A percentile compares a stretch with the other conserved stretches of the same genome.
These are phyloP conservation scores for Platanista minor DNA, from an alignment of 2,113 vertebrate species.

Conservation along the genomic window DNA sequence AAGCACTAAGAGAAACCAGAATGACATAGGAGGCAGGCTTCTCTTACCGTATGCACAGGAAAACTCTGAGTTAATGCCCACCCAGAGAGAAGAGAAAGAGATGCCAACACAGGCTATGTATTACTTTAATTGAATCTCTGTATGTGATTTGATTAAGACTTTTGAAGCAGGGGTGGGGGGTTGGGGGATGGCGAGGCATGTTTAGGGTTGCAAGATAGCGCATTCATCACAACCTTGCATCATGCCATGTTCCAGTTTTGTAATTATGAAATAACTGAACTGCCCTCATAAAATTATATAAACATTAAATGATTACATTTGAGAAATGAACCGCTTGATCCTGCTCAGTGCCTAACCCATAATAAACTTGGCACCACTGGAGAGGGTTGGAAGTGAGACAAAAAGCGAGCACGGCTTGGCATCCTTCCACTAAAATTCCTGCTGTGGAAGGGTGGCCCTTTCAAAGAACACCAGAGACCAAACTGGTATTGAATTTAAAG, in stretches of 20 bases:
- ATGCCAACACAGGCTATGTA: neutral
- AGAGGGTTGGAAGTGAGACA: slow-evolving; percentile 37
- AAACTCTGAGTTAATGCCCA: neutral
- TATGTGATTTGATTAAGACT: slow-evolving; percentile 5
- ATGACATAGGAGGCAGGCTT: neutral
- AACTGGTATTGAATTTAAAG: slow-evolving; percentile 60
- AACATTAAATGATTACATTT: slow-evolving; percentile 51
- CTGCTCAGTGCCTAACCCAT: slow-evolving; percentile 4
- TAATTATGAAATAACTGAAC: slow-evolving; percentile 60
- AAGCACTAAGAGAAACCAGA: neutral
- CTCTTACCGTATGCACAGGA: neutral
- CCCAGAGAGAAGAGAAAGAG: neutral
- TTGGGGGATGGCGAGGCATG: neutral
- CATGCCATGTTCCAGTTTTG: slow-evolving; percentile 14
- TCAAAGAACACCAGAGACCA: slow-evolving; percentile 30
- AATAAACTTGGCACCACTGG: slow-evolving; percentile 44
- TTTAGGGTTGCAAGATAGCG: neutral
- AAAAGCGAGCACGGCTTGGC: slow-evolving; percentile 18
- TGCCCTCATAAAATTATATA: slow-evolving; percentile 38
- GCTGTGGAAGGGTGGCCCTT: slow-evolving; percentile 60
- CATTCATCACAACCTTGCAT: neutral
- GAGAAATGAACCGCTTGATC: slow-evolving; percentile 33
- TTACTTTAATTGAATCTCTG: slow-evolving; percentile 1
- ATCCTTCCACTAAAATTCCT: slow-evolving; percentile 39
- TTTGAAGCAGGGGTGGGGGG: neutral